phyloP scores from a whole-genome alignment of 2,113 vertebrate species.

The Syrmaticus mikado region DNA sequence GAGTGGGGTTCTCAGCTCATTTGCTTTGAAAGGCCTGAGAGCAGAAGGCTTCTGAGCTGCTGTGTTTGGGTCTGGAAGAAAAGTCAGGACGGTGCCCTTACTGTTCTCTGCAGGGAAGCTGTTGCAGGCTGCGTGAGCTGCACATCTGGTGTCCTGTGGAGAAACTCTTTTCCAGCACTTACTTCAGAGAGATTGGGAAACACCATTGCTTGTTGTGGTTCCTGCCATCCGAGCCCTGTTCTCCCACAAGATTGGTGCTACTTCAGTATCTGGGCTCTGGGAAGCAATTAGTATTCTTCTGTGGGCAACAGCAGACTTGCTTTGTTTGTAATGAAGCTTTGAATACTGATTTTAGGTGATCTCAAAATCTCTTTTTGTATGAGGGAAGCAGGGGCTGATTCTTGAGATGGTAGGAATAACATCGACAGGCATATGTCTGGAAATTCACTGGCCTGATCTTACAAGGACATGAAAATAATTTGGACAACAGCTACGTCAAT shows the following conservation, averaged over 20 bases:
- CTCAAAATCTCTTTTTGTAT: not conserved
- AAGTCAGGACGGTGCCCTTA: not conserved
- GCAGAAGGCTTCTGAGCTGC: not conserved
- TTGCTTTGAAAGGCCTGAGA: not conserved
- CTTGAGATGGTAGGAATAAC: not conserved
- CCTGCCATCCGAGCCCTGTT: not conserved
- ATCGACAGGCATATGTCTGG: not conserved
- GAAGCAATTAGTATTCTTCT: not conserved
- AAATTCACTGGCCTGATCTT: not conserved
- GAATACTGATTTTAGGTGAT: not conserved
- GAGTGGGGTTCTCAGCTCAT: not conserved
- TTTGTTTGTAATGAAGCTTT: not conserved
- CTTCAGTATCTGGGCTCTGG: not conserved
- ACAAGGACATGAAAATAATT: not conserved
- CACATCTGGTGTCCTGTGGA: not conserved
- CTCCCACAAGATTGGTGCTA: not conserved
- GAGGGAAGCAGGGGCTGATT: not conserved
- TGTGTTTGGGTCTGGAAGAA: not conserved
- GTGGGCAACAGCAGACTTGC: not conserved
- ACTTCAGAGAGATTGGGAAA: not conserved
- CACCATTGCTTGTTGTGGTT: not conserved
- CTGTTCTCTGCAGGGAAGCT: not conserved
- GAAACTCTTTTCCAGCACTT: not conserved
- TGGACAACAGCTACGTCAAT: not conserved
- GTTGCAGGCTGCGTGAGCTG: not conserved